Evolutionary conservation across 2,797 vertebrate species (phyloP), one percentile per base, ranked within the genome.

Genomic region (Meriones psammophilus): DNA sequence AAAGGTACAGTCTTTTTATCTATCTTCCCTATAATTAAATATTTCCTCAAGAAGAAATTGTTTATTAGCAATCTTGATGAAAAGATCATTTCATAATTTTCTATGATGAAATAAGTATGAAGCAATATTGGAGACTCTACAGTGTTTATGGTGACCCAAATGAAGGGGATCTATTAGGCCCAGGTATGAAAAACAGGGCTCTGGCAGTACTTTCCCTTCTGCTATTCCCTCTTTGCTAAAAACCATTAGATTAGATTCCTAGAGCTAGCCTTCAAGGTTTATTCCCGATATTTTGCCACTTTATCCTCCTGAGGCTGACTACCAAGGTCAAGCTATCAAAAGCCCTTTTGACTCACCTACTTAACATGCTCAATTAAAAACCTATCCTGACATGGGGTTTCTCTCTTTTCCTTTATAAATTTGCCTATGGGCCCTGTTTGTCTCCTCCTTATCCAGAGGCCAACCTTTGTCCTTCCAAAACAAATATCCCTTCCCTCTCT

Each of bases 41-140:
- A 77, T 80, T 87, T 92, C 14, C 26, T 60, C 5, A 77, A 33
- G 58, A 96, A 88, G 0, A 5, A 9, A 33, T 88, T 89, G 60
- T 58, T 81, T 91, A 81, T 89, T 91, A 15, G 5, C 14, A 66
- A 20, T 71, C 39, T 73, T 91, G 20, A 46, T 42, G 68, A n/a
- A 94, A 76, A 91, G 14, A 80, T n/a, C 79, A 74, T 90, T 90
- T 88, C 24, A 90, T 83, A 74, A 78, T 80, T 91, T 89, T 87
- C 10, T 86, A 50, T 56, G 8, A 15, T 60, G 28, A 83, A 3
- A 76, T 76, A 62, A 87, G n/a, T 83, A 18, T 60, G 14, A 42
- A 86, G 69, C 88, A 26, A 92, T 66, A 79, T 73, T 81, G 88
- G 12, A 88, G 2, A 24, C 71, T 28, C 39, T 95, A 22, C 5